A percentile compares a stretch with the other conserved stretches of the same genome.
These are phyloP conservation scores for Enteromius fasciolatus DNA, from an alignment of 2,797 vertebrate genomes.

Conservation along the genomic window DNA sequence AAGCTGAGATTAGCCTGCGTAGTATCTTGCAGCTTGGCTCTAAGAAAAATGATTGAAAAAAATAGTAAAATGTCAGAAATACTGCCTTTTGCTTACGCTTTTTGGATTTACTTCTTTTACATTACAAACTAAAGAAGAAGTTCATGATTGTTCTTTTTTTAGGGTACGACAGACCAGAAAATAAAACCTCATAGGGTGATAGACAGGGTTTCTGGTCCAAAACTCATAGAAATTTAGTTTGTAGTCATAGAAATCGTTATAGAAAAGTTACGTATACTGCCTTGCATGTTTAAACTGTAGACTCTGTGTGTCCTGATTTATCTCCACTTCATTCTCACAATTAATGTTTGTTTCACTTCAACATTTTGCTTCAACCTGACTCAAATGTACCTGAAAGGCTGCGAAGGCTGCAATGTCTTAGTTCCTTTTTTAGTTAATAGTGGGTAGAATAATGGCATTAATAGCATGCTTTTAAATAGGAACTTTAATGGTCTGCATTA, in stretches of 20 bases:
- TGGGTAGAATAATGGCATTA: constrained; percentile 15
- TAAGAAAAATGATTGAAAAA: not conserved
- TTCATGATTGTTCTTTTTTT: not conserved
- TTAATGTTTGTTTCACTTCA: constrained; percentile 36
- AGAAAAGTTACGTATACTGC: not conserved
- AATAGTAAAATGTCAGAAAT: not conserved
- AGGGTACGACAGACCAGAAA: no score
- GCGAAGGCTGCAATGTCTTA: constrained; percentile 45
- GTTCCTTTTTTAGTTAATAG: constrained; percentile 47
- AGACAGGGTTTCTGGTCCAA: not conserved
- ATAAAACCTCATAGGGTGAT: not conserved
- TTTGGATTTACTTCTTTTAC: constrained; percentile 16
- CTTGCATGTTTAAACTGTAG: no score
- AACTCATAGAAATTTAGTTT: not conserved
- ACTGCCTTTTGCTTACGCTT: not conserved
- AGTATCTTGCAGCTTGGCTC: not conserved
- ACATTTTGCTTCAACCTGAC: not conserved
- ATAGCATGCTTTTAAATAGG: not conserved
- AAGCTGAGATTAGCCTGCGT: not conserved
- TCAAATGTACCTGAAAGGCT: constrained; percentile 20
- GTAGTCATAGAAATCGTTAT: no score
- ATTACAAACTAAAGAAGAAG: constrained; percentile 23
- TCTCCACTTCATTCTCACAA: not conserved
- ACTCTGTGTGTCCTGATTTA: not conserved
- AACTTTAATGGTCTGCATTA: not conserved